Conservation (phyloP, 2,888 invertebrate genomes). For the Ashinkailepas kermadecensis region DNA sequence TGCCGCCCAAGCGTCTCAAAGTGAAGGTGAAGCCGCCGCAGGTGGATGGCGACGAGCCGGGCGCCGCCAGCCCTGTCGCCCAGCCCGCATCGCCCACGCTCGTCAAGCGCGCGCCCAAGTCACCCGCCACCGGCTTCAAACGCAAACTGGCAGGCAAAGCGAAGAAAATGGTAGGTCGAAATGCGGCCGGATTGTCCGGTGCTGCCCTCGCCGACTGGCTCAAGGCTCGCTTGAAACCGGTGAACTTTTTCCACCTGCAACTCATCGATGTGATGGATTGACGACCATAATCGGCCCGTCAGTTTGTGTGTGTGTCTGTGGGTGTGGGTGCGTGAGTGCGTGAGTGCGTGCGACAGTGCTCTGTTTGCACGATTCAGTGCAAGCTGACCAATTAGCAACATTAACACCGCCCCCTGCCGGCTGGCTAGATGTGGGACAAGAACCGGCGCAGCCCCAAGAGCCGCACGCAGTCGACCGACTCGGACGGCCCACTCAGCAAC, state of each 20-base stretch:
- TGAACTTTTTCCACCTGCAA: too few species aligned
- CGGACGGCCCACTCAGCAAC: conserved; percentile 18
- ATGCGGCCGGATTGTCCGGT: too few species aligned
- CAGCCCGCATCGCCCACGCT: not conserved
- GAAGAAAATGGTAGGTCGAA: conserved; percentile 8
- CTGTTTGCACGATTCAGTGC: too few species aligned
- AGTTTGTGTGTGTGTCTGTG: too few species aligned
- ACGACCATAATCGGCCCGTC: too few species aligned
- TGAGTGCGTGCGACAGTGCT: too few species aligned
- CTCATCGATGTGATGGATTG: too few species aligned
- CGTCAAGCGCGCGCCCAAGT: not conserved
- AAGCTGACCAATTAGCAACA: too few species aligned
- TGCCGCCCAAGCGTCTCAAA: conserved; percentile 20
- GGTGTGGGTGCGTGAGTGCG: too few species aligned
- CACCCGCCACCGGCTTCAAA: not conserved
- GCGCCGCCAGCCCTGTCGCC: conserved; percentile 22
- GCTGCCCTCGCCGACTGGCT: too few species aligned
- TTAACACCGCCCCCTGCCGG: too few species aligned
- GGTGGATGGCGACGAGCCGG: conserved; percentile 29
- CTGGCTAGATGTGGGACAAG: not conserved
- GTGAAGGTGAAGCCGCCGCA: conserved; percentile 27
- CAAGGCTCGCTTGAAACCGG: too few species aligned
- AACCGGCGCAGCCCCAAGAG: not conserved
- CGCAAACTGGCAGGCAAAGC: not conserved
- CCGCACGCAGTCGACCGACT: not conserved